Evolutionary conservation across 2,113 vertebrate genomes (phyloP).

Genomic region (Myotis lucifugus): DNA sequence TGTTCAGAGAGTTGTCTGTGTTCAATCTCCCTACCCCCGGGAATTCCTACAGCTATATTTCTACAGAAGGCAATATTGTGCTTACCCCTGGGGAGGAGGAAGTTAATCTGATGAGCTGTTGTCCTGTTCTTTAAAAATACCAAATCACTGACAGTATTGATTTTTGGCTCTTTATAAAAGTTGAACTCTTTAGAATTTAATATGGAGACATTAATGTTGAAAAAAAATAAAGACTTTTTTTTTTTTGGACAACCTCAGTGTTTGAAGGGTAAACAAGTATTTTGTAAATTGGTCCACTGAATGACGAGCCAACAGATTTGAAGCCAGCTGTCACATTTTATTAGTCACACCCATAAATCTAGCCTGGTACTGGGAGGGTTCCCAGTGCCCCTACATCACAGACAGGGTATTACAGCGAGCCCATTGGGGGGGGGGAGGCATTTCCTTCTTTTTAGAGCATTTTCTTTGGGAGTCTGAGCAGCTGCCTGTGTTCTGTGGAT

Average conservation of each 20-base stretch:
- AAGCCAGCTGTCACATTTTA: constrained; percentile 85
- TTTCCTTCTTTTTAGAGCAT: not conserved
- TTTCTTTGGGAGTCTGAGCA: constrained; percentile 6
- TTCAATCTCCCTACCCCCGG: constrained; percentile 46
- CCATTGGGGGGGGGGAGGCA: not conserved
- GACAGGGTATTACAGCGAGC: constrained; percentile 27
- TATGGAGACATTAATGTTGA: constrained; percentile 65
- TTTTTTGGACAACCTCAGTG: constrained; percentile 70
- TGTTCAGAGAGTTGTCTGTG: constrained; percentile 67
- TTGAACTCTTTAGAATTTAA: constrained; percentile 76
- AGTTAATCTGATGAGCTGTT: constrained; percentile 78
- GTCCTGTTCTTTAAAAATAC: constrained; percentile 72
- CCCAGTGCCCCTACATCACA: constrained; percentile 76
- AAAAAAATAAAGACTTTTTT: constrained; percentile 22
- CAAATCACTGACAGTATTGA: constrained; percentile 69
- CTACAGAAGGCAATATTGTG: constrained; percentile 78
- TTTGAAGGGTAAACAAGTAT: constrained; percentile 83
- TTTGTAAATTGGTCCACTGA: constrained; percentile 83
- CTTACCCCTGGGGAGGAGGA: constrained; percentile 69
- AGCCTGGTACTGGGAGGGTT: constrained; percentile 74
- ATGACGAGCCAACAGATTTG: constrained; percentile 80
- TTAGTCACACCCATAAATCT: constrained; percentile 84
- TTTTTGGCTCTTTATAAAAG: constrained; percentile 74
- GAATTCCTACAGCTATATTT: constrained; percentile 78
- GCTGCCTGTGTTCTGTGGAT: not conserved